These are phyloP conservation scores for Xestia xanthographa DNA, from an alignment of 2,888 invertebrate genomes.

Conservation along the genomic window DNA sequence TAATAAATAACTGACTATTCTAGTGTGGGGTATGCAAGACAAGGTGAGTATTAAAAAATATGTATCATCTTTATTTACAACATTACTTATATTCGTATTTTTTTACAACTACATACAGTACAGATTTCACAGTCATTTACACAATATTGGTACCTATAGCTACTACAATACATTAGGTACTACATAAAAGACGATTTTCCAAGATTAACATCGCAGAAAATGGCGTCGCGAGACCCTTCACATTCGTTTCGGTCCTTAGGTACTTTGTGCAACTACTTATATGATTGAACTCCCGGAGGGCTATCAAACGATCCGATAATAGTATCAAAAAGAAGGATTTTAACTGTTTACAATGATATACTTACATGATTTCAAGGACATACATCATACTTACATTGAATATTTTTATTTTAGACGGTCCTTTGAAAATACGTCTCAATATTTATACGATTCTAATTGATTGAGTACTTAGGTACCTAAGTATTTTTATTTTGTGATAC, in stretches of 20 bases:
- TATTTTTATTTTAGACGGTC: slow-evolving; percentile 5
- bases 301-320: slow-evolving; percentile 22
- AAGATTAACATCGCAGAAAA: slow-evolving; percentile 33
- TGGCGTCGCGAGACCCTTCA: neutral
- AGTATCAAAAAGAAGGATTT: slow-evolving; percentile 5
- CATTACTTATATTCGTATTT: slow-evolving; percentile 48
- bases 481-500: neutral
- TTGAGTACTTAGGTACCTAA: neutral
- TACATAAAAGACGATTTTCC: slow-evolving; percentile 8
- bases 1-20: neutral
- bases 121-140: slow-evolving; percentile 54
- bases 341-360: neutral
- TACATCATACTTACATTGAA: neutral
- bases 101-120: slow-evolving; percentile 50
- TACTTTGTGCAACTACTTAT: slow-evolving; percentile 26
- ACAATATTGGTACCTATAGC: slow-evolving; percentile 46
- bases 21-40: slow-evolving; percentile 40
- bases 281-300: slow-evolving; percentile 19
- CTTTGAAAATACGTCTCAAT: slow-evolving; percentile 1
- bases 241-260: slow-evolving; percentile 13
- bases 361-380: slow-evolving; percentile 15
- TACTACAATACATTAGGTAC: slow-evolving; percentile 31
- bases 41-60: slow-evolving; percentile 62
- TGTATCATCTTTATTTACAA: slow-evolving; percentile 68
- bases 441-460: neutral